Evolutionary conservation across 1,140 invertebrate species (phyloP).

Genomic region (Ostrea edulis): DNA sequence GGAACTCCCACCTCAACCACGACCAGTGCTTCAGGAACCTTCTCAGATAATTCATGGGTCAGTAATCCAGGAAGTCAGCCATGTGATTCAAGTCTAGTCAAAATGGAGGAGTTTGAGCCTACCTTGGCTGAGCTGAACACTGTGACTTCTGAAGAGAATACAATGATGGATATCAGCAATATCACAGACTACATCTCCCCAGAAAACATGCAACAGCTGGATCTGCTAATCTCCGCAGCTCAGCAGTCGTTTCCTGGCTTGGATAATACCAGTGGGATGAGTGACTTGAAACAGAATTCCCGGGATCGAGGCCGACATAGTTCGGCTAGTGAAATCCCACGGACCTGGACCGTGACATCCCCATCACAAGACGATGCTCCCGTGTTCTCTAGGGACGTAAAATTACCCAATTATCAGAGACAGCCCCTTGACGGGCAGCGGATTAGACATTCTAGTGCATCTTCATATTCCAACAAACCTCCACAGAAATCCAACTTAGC

Average conservation of each 20-base stretch:
- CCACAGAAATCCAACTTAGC: slow-evolving; percentile 6
- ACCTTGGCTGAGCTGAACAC: slow-evolving; percentile 92
- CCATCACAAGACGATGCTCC: background rate
- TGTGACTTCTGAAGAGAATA: slow-evolving; percentile 55
- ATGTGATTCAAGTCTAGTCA: slow-evolving; percentile 12
- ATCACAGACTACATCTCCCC: background rate
- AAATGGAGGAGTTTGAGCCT: slow-evolving; percentile 81
- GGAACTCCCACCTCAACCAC: background rate
- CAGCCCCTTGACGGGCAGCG: background rate
- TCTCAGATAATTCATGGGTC: slow-evolving; percentile 14
- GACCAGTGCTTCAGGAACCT: background rate
- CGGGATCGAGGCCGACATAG: background rate
- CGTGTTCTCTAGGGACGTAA: background rate
- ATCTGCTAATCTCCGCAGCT: background rate
- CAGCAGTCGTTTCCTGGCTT: background rate
- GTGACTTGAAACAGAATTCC: background rate
- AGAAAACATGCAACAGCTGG: slow-evolving; percentile 13
- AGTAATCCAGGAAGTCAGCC: background rate
- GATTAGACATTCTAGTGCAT: background rate
- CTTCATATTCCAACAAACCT: background rate
- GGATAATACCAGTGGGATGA: background rate
- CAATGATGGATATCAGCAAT: slow-evolving; percentile 34
- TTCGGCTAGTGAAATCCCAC: background rate
- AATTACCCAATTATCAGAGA: slow-evolving; percentile 16
- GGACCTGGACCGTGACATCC: background rate